Conservation (phyloP, 1,140 invertebrate genomes). For the Apis dorsata region DNA sequence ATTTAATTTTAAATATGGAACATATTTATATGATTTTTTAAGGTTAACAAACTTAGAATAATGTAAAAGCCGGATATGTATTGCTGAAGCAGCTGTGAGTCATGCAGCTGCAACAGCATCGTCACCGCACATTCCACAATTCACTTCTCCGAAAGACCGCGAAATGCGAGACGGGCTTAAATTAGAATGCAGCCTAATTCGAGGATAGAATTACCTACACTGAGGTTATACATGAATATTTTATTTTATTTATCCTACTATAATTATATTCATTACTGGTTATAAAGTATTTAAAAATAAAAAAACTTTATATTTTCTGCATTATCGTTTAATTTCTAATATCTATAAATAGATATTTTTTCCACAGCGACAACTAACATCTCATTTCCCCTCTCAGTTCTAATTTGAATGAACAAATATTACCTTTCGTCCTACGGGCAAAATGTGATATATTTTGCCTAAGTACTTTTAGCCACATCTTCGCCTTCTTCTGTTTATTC, state of each 20-base stretch:
- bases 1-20: not conserved
- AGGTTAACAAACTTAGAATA: conserved; percentile 52
- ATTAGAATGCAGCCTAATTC: conserved; percentile 48
- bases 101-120: conserved; percentile 29
- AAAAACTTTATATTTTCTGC: not conserved
- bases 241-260: not conserved
- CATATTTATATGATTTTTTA: conserved; percentile 12
- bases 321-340: not conserved
- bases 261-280: not conserved
- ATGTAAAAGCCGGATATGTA: conserved; percentile 45
- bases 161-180: conserved; percentile 52
- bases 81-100: conserved; percentile 31
- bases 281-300: not conserved
- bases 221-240: too few relatives aligned
- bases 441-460: conserved; percentile 75
- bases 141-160: conserved; percentile 31
- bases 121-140: conserved; percentile 46
- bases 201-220: conserved; percentile 10
- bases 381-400: not conserved
- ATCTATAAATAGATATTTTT: conserved; percentile 19
- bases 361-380: not conserved
- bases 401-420: conserved; percentile 18
- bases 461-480: conserved; percentile 77
- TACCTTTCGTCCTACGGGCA: conserved; percentile 75
- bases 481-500: conserved; percentile 60